These are phyloP conservation scores for Lagorchestes hirsutus DNA, from an alignment of 2,797 vertebrate genomes.

Conservation along the genomic window DNA sequence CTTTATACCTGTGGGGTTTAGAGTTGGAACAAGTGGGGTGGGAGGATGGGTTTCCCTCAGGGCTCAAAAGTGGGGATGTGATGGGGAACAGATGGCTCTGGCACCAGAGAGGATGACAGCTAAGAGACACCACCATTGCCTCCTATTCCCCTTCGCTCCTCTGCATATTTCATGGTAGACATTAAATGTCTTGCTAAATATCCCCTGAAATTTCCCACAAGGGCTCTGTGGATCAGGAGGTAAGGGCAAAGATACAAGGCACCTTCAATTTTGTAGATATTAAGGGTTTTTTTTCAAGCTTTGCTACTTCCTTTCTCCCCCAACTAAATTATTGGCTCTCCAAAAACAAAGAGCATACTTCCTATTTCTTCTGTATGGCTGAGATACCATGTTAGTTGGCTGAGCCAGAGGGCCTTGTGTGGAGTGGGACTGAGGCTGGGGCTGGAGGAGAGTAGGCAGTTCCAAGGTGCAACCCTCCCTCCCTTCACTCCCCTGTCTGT, in stretches of 20 bases:
- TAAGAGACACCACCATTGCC: constrained; percentile 5
- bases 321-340: background rate
- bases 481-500: background rate
- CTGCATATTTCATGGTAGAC: constrained; percentile 12
- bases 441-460: background rate
- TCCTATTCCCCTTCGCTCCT: constrained; percentile 20
- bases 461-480: background rate
- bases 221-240: background rate
- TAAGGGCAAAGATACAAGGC: background rate
- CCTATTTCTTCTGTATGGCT: background rate
- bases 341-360: background rate
- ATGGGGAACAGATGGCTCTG: background rate
- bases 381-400: background rate
- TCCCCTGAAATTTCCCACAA: background rate
- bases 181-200: constrained; percentile 31
- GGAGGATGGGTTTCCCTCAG: constrained; percentile 22
- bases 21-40: background rate
- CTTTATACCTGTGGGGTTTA: background rate
- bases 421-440: background rate
- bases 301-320: background rate
- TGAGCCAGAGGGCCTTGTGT: background rate
- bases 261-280: background rate
- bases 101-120: background rate
- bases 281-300: background rate
- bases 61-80: constrained; percentile 17